A percentile compares a stretch with the other conserved stretches of the same genome.
These are phyloP conservation scores for Eira barbara DNA, from an alignment of 2,113 vertebrate species.

Conservation along the genomic window DNA sequence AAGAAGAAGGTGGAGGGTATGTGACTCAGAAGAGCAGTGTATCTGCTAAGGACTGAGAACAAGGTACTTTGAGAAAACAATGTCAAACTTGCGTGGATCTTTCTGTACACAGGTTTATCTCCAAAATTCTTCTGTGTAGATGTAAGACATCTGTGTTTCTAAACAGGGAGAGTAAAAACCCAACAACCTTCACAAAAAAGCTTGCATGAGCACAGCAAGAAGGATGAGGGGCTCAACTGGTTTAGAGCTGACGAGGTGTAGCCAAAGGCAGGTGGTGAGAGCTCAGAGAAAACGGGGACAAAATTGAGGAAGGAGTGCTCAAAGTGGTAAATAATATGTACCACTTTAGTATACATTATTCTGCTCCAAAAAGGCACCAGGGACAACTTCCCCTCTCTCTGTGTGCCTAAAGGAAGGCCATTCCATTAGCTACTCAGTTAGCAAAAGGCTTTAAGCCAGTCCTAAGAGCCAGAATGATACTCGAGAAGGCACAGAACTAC, in stretches of 20 bases:
- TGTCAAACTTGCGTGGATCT: neutral
- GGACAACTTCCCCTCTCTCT: neutral
- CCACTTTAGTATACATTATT: rapidly evolving
- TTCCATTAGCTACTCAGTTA: neutral
- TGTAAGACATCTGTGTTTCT: neutral
- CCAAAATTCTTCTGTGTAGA: slow-evolving; percentile 5
- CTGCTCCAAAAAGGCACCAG: neutral
- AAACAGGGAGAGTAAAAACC: neutral
- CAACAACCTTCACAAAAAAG: neutral
- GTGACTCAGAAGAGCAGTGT: neutral
- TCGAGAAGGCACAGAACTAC: neutral
- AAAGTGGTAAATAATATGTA: no score
- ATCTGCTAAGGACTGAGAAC: neutral
- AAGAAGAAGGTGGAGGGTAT: neutral
- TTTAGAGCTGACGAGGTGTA: neutral
- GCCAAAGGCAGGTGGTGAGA: neutral
- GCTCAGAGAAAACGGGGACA: neutral
- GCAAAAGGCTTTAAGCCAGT: slow-evolving; percentile 4
- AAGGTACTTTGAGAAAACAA: neutral
- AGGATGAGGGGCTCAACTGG: neutral
- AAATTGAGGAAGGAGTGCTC: neutral
- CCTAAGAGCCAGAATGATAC: neutral
- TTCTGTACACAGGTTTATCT: neutral
- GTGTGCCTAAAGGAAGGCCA: neutral
- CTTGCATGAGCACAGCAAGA: neutral